Percentiles rank a stretch among this genome's conserved stretches.
These are phyloP conservation scores for Linhomoeus sp. DNA, from an alignment of 2,888 invertebrate genomes.

Conservation along the genomic window DNA sequence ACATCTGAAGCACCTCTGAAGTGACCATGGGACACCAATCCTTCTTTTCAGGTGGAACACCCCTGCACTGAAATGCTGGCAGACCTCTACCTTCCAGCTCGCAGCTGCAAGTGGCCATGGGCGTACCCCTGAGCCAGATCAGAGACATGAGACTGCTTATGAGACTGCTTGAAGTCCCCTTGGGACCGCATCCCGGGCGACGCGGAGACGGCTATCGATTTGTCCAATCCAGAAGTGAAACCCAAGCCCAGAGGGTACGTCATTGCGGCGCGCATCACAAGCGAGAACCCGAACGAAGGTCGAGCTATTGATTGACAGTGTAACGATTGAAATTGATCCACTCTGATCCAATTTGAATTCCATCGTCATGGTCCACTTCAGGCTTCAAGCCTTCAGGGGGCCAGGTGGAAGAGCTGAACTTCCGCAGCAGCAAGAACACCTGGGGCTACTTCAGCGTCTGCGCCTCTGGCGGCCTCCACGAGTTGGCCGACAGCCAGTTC, in stretches of 20 bases:
- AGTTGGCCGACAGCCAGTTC: slow-evolving; percentile 98
- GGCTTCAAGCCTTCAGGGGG: slow-evolving; percentile 95
- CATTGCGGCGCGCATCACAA: slow-evolving; percentile 93
- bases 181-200: slow-evolving; percentile 42
- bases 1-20: no score
- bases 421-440: slow-evolving; percentile 93
- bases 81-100: slow-evolving; percentile 94
- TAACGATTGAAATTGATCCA: no score
- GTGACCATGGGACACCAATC: no score
- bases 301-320: no score
- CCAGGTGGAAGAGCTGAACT: slow-evolving; percentile 78
- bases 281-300: slow-evolving; percentile 93
- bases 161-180: slow-evolving; percentile 81
- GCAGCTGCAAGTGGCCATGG: slow-evolving; percentile 97
- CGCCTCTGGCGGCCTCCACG: slow-evolving; percentile 90
- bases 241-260: slow-evolving; percentile 72
- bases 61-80: slow-evolving; percentile 99
- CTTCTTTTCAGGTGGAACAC: slow-evolving; percentile 56
- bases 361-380: no score
- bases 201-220: neutral
- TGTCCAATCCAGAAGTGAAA: slow-evolving; percentile 13
- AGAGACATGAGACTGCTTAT: slow-evolving; percentile 78
- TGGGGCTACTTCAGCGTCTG: slow-evolving; percentile 99
- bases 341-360: no score
- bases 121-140: slow-evolving; percentile 74